Conservation (phyloP, 2,113 vertebrate genomes). For the Chroicocephalus ridibundus region DNA sequence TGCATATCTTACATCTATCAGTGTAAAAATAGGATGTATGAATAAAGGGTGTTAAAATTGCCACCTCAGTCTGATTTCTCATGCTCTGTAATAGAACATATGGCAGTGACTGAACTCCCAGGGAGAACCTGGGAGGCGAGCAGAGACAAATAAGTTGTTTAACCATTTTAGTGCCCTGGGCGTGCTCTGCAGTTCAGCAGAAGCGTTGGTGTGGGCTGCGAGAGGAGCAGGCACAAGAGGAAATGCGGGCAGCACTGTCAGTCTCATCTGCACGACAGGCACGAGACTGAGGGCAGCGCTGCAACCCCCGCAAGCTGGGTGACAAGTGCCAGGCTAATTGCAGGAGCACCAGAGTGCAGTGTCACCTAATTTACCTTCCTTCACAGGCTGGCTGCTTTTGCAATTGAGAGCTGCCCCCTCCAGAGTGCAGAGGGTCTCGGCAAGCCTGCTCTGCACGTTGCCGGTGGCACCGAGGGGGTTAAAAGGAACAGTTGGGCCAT, state of each 20-base stretch:
- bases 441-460: background rate
- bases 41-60: slow-evolving; percentile 70
- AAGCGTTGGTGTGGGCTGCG: background rate
- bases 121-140: background rate
- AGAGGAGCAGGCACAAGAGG: background rate
- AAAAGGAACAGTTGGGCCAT: background rate
- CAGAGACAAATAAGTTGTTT: slow-evolving; percentile 16
- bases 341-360: background rate
- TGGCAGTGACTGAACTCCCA: slow-evolving; percentile 43
- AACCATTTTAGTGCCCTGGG: background rate
- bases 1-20: slow-evolving; percentile 61
- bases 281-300: background rate
- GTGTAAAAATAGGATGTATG: slow-evolving; percentile 66
- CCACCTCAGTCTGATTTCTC: slow-evolving; percentile 64
- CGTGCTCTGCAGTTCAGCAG: background rate
- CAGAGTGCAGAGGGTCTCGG: background rate
- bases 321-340: background rate
- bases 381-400: background rate
- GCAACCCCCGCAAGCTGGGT: background rate
- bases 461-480: background rate
- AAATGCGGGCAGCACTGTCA: background rate
- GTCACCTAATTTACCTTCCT: background rate
- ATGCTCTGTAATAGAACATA: slow-evolving; percentile 63
- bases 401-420: background rate
- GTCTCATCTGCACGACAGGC: background rate